Base-by-base conservation (phyloP, 2,888 invertebrate species). In the Xylocampa areola region DNA sequence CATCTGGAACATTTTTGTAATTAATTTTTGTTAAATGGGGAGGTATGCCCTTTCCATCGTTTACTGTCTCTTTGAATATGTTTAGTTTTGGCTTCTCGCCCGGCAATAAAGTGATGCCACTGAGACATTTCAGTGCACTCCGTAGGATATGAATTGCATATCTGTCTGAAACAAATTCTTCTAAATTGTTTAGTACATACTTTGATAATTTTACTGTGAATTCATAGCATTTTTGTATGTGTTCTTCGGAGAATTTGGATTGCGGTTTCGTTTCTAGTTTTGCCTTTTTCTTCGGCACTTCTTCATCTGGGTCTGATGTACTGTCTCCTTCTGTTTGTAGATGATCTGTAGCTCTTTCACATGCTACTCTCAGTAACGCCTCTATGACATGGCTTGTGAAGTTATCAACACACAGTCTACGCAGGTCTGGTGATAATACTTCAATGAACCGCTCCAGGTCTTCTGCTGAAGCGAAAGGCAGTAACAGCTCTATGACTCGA, bases 321-420 rank as follows among this genome's bases (percentile, higher is more conserved):
- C 58, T 35, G 2, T 76, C 61, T 10, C 54, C 73, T 21, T 62
- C 61, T 0, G 58, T 71, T 68, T 90, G 88, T 53, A 91, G 75
- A 33, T 87, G 79, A 49, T 84, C 86, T 0, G 93, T 94, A 0
- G 95, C 95, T 77, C 95, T 85, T 19, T 91, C 87, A 33, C 95
- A 94, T 4, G 95, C 92, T 8, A 95, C 92, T 59, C 79, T 85
- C 5, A 97, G 83, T 59, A 97, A 86, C 35, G 96, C 96, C 79
- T 98, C 96, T 0, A 98, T 80, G 1, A 98, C 96, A 80, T 97
- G 97, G 53, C 97, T 97, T 0, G 97, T 96, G 86, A 96, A 98
- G 62, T 95, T 95, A 80, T 98, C 97, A 0, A 95, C 95, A 68
- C 96, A 96, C 4, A 97, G 87, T 5, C 95, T 95, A 21, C 98